Evolutionary conservation across 2,797 vertebrate genomes (phyloP), one percentile per base, ranked within the genome.

Genomic region (Adelosebastes latens): DNA sequence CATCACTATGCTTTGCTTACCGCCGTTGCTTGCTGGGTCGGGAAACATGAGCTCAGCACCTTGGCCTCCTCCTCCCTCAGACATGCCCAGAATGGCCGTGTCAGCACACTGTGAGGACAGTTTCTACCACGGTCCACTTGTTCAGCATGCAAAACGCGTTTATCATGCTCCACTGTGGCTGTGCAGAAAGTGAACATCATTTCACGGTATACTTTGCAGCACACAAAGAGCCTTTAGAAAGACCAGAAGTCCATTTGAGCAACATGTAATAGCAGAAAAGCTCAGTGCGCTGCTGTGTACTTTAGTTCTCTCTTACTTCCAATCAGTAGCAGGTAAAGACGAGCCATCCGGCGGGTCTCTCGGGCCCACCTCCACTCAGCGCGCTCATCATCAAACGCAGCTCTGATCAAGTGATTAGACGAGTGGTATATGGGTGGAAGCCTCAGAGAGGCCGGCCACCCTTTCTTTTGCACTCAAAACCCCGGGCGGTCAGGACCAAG

Each of bases 341-440:
- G 69, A 82, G 81, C 68, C 56, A 58, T 53, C 74, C 69, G 2
- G 10, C 12, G 22, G 66, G 65, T 84, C 81, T 89, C 80, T 77
- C 20, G 1, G 59, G 46, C 32, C 80, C 56, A 74, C 72, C 55
- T 86, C 79, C 80, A 62, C 79, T 83, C 78, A 36, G 31, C 14
- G 4, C 55, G 49, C 80, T 90, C 84, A 81, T 89, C 90, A 92
- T 88, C 87, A 91, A 86, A 88, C 85, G 53, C 79, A 67, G 70
- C 85, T 86, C 81, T 84, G 91, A 94, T 94, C 82, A 90, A 92
- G 85, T 92, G 93, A 94, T 94, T 93, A 83, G 83, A 89, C 49
- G 84, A 94, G 92, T 88, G 87, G 76, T 76, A 76, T 70, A 65
- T 25, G 65, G 36, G 25, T 64, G 75, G 76, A 84, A 46, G 69